Conservation (phyloP, 2,113 vertebrate species). For the Ellobius talpinus region DNA sequence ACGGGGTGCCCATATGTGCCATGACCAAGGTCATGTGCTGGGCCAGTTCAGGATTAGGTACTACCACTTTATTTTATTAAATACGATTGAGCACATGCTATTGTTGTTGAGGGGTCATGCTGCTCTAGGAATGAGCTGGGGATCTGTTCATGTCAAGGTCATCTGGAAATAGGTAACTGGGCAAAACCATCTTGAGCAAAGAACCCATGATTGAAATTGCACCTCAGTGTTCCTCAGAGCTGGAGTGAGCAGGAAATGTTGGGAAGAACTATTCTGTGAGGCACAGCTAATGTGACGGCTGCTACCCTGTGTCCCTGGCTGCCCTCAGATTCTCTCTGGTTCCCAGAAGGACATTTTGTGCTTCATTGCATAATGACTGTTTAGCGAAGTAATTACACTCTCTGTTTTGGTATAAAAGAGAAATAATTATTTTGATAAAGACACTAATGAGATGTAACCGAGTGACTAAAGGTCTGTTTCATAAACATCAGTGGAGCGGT, state of each 20-base stretch:
- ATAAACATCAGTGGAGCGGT: neutral
- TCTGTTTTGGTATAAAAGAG: constrained; percentile 33
- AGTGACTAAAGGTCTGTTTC: neutral
- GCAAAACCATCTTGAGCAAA: neutral
- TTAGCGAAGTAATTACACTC: constrained; percentile 37
- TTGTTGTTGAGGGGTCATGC: neutral
- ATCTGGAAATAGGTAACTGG: neutral
- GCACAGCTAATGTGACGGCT: neutral
- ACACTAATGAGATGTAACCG: neutral
- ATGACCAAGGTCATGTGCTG: neutral
- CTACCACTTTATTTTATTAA: neutral
- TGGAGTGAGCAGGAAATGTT: neutral
- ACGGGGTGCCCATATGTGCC: neutral
- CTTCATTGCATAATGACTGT: neutral
- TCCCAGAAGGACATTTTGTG: neutral
- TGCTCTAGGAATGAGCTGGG: neutral
- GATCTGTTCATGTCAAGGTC: neutral
- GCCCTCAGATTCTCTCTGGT: neutral
- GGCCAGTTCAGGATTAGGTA: neutral
- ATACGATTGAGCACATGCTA: neutral
- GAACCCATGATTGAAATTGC: neutral
- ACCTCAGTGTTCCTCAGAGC: neutral
- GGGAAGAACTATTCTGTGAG: neutral
- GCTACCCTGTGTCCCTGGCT: neutral
- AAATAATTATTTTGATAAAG: constrained; percentile 44